phyloP scores from a whole-genome alignment of 2,888 invertebrate species.

The Drosophila cognata region DNA sequence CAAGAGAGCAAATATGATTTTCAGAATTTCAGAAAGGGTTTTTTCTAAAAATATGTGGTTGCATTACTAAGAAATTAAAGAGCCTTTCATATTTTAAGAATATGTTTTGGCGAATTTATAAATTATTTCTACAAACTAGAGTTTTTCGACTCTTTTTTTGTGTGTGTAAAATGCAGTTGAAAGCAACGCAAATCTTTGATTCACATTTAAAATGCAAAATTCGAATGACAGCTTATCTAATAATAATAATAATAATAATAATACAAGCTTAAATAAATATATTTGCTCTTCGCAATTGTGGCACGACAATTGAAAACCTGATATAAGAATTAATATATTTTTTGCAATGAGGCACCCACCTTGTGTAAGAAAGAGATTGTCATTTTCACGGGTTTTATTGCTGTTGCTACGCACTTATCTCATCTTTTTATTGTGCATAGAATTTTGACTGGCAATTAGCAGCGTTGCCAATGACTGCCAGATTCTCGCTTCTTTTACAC shows the following conservation, averaged over 20 bases:
- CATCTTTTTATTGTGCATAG: constrained; percentile 68
- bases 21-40: neutral
- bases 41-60: neutral
- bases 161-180: neutral
- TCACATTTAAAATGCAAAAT: neutral
- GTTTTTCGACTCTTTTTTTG: neutral
- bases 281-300: constrained; percentile 35
- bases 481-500: constrained; percentile 32
- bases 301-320: constrained; percentile 35
- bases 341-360: neutral
- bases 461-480: constrained; percentile 72
- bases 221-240: constrained; percentile 15
- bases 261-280: neutral
- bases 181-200: neutral
- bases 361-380: constrained; percentile 3
- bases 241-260: neutral
- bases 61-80: neutral
- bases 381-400: constrained; percentile 51
- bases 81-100: neutral
- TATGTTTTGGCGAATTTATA: neutral
- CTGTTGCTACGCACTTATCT: constrained; percentile 75
- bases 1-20: neutral
- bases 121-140: neutral
- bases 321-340: neutral
- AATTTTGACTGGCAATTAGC: constrained; percentile 79